Evolutionary conservation across 1,140 invertebrate species (phyloP).

Genomic region (Ceratosolen fusciceps): DNA sequence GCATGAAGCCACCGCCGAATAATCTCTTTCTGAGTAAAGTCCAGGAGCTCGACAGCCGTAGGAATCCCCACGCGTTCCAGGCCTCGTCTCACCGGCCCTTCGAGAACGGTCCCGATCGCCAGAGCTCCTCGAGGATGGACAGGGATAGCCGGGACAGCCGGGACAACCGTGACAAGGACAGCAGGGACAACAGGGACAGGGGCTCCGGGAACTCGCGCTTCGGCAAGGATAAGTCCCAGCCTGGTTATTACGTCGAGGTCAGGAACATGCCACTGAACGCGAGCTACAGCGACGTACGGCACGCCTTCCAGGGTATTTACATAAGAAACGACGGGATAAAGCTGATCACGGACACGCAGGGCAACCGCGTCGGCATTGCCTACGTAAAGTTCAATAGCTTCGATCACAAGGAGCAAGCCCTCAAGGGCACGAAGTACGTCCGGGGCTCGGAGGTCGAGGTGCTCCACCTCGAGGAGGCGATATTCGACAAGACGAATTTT

Average conservation of each 20-base stretch:
- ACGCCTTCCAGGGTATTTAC: slow-evolving; percentile 83
- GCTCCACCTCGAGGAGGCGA: slow-evolving; percentile 74
- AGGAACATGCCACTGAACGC: slow-evolving; percentile 78
- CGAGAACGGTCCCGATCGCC: slow-evolving; percentile 51
- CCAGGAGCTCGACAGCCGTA: slow-evolving; percentile 74
- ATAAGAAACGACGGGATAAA: slow-evolving; percentile 89
- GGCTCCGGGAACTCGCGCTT: slow-evolving; percentile 50
- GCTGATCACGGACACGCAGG: slow-evolving; percentile 84
- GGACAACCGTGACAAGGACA: slow-evolving; percentile 43
- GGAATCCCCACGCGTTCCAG: slow-evolving; percentile 77
- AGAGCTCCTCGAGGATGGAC: slow-evolving; percentile 51
- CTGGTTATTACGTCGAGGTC: slow-evolving; percentile 78
- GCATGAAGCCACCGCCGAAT: slow-evolving; percentile 45
- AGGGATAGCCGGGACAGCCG: slow-evolving; percentile 7
- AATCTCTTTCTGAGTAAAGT: slow-evolving; percentile 55
- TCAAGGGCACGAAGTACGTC: slow-evolving; percentile 69
- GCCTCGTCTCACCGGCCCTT: slow-evolving; percentile 47
- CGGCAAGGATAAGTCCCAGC: slow-evolving; percentile 50
- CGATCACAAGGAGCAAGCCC: slow-evolving; percentile 79
- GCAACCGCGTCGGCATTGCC: slow-evolving; percentile 83
- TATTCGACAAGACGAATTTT: slow-evolving; percentile 77
- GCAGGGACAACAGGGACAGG: slow-evolving; percentile 21
- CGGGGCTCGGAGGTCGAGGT: slow-evolving; percentile 76
- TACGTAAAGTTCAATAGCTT: slow-evolving; percentile 82
- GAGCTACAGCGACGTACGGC: slow-evolving; percentile 83